These are phyloP conservation scores for Geophilus truncorum DNA, from an alignment of 2,888 invertebrate genomes.

Conservation along the genomic window DNA sequence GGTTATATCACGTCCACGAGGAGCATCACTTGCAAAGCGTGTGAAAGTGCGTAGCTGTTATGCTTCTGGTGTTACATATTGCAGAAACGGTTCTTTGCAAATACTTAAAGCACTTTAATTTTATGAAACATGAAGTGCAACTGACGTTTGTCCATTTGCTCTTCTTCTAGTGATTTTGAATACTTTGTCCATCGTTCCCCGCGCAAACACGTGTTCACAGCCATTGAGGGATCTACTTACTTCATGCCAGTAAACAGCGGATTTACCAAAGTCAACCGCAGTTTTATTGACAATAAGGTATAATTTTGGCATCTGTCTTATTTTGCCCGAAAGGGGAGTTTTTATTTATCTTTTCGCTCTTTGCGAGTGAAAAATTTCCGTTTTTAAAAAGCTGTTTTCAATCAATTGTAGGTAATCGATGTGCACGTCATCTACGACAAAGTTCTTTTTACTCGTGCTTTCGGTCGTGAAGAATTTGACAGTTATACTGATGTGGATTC, in stretches of 20 bases:
- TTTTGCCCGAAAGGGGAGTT: not conserved
- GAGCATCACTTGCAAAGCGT: too few relatives aligned
- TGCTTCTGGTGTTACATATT: too few relatives aligned
- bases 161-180: conserved; percentile 12
- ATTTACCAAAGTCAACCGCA: conserved; percentile 54
- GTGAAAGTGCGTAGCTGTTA: too few relatives aligned
- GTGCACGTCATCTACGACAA: conserved; percentile 83
- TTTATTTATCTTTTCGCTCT: too few relatives aligned
- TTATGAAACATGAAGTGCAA: not conserved
- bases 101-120: too few relatives aligned
- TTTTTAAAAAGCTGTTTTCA: not conserved
- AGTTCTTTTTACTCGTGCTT: conserved; percentile 69
- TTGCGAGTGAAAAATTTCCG: not conserved
- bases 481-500: conserved; percentile 50
- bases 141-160: not conserved
- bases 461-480: conserved; percentile 63
- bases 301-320: not conserved
- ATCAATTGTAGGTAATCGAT: conserved; percentile 60
- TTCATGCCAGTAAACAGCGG: conserved; percentile 87
- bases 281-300: conserved; percentile 32
- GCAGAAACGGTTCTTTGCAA: too few relatives aligned
- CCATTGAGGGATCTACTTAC: conserved; percentile 70
- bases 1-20: too few relatives aligned
- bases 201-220: conserved; percentile 32
- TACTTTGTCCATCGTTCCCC: conserved; percentile 30